Conservation (phyloP, 2,113 vertebrate species). For the Calyptomena viridis region DNA sequence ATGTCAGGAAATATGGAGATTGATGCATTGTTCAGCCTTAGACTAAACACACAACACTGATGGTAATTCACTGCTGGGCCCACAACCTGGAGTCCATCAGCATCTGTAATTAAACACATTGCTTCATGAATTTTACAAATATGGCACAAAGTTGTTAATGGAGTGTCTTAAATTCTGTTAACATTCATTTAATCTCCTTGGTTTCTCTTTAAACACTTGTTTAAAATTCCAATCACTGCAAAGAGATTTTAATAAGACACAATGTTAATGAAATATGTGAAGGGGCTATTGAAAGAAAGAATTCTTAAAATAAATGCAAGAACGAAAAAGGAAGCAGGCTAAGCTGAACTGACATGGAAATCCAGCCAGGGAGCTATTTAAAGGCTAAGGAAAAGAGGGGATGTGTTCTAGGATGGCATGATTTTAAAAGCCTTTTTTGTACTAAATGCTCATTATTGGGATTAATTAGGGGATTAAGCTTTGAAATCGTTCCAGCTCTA, state of each 20-base stretch:
- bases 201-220: slow-evolving; percentile 19
- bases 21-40: neutral
- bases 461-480: neutral
- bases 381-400: neutral
- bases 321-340: neutral
- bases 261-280: slow-evolving; percentile 37
- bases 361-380: neutral
- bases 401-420: neutral
- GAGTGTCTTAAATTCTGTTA: slow-evolving; percentile 55
- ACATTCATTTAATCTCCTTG: slow-evolving; percentile 42
- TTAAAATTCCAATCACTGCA: slow-evolving; percentile 54
- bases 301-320: neutral
- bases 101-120: slow-evolving; percentile 12
- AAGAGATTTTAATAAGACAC: slow-evolving; percentile 39
- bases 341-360: neutral
- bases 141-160: slow-evolving; percentile 39
- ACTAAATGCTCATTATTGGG: neutral
- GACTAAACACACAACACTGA: neutral
- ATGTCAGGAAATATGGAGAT: neutral
- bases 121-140: slow-evolving; percentile 49
- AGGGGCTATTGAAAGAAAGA: neutral
- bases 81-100: slow-evolving; percentile 9
- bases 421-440: neutral
- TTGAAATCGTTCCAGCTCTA: neutral
- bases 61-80: neutral